Base-by-base conservation (phyloP, 2,888 invertebrate species). In the Endomychus coccineus region DNA sequence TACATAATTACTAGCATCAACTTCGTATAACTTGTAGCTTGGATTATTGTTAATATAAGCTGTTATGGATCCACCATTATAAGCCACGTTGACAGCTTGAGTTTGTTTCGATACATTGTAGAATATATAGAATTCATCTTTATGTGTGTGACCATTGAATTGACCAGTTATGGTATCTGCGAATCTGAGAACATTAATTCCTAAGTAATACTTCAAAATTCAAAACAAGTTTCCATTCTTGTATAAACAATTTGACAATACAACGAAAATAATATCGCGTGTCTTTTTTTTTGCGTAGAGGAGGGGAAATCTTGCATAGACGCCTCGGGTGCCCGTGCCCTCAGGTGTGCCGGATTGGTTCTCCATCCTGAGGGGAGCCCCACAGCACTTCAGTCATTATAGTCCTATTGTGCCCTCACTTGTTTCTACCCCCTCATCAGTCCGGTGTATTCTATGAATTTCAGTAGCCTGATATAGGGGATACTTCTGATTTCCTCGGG, bases 51-150 rank as follows among this genome's bases (percentile, higher is more conserved):
- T 27, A 13, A 19, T 25, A 16, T 40, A 88, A 0, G 83, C 66
- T 0, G 90, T 89, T n/a, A 84, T 67, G 51, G 85, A 82, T 14
- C 89, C 89, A 1, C 79, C 83, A 33, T 87, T 82, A 75, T 83
- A 90, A 4, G 82, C 80, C 3, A 88, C 71, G 41, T 73, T 32
- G 3, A 76, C 70, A 0, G 89, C 72, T 22, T 69, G 56, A 0
- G 62, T 61, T 4, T 69, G 68, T 19, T 72, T 68, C 1, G 69
- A 57, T 2, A 60, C 52, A 40, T 71, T 71, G 56, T 82, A 86
- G 59, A 79, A 80, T 32, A 88, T 62, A 52, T 76, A 75, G 53
- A 83, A 74, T 56, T 82, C 80, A 51, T 87, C 87, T 1, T 71
- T 71, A 56, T 89, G 88, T 0, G 80, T 79, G 58, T 89, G 88